Evolutionary conservation across 2,797 vertebrate species (phyloP), one percentile per base, ranked within the genome.

Genomic region (Tokudaia tokunoshimensis): DNA sequence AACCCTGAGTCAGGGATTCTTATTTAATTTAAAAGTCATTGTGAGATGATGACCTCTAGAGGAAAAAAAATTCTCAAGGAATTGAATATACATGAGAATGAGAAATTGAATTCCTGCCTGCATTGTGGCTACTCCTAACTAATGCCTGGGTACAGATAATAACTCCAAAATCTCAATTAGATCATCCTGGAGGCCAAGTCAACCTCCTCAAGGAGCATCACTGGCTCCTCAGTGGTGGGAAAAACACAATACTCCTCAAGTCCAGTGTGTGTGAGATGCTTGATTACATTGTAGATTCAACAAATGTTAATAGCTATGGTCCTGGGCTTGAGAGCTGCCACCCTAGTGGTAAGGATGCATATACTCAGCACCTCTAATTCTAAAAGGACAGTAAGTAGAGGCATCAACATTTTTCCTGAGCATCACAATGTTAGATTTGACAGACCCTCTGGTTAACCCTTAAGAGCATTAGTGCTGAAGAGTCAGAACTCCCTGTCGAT

Each of bases 1-100:
- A 75, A 92, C 55, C 29, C 57, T 84, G 82, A 12, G n/a, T 31
- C 41, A 81, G 37, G 52, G 41, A 63, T 44, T 44, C 44, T 88
- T 80, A 84, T 82, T 89, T 44, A 86, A 96, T 87, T 70, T 76
- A 55, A 89, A 96, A 85, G 72, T n/a, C 83, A 19, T 75, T 93
- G 55, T 55, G 31, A 89, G 57, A 85, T 89, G 63, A 85, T 41
- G 20, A 72, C 37, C 24, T 92, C 47, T 57, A 52, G 81, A 52
- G 67, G 67, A 52, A 61, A 52, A 29, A 72, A 67, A 31, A 79
- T 80, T 80, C 2, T 24, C 34, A 70, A 70, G 44, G 17, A 94
- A 59, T 14, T 70, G 72, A 95, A 57, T 61, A 89, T 14, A 75
- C 24, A 44, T 41, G 75, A 80, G 57, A 80, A 87, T 75, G 67